phyloP scores from a whole-genome alignment of 2,797 vertebrate genomes.

The Poecilia wingei region DNA sequence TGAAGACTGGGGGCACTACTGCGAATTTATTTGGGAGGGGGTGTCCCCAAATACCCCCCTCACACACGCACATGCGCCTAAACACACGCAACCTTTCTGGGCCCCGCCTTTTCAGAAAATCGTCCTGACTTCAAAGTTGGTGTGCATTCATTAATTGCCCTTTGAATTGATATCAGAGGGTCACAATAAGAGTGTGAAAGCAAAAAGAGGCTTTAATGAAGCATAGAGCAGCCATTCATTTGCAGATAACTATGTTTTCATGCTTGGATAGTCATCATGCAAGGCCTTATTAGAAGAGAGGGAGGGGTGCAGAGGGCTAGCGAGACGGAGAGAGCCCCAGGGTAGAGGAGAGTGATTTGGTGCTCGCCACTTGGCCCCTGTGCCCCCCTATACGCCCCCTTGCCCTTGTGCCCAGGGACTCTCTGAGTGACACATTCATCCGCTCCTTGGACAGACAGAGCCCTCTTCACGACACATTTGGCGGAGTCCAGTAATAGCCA shows the following conservation, averaged over 20 bases:
- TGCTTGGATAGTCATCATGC: slow-evolving; percentile 88
- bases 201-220: slow-evolving; percentile 98
- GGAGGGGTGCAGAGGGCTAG: slow-evolving; percentile 51
- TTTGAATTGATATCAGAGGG: slow-evolving; percentile 99
- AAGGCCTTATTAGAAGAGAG: slow-evolving; percentile 78
- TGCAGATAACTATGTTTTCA: slow-evolving; percentile 97
- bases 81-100: slow-evolving; percentile 5
- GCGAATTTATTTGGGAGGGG: slow-evolving; percentile 56
- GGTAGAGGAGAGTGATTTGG: slow-evolving; percentile 79
- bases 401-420: slow-evolving; percentile 72
- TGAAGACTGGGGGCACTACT: slow-evolving; percentile 73
- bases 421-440: slow-evolving; percentile 77
- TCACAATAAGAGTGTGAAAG: slow-evolving; percentile 97
- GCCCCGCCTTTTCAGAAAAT: slow-evolving; percentile 73
- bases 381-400: slow-evolving; percentile 68
- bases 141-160: slow-evolving; percentile 99
- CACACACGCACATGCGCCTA: slow-evolving; percentile 30
- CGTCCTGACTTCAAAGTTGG: slow-evolving; percentile 95
- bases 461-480: slow-evolving; percentile 65
- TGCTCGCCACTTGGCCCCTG: slow-evolving; percentile 73
- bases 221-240: slow-evolving; percentile 97
- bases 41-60: slow-evolving; percentile 65
- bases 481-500: slow-evolving; percentile 49
- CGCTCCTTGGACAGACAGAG: slow-evolving; percentile 66
- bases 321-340: slow-evolving; percentile 57